phyloP scores from a whole-genome alignment of 2,888 invertebrate species.

The Athrips mouffetella region DNA sequence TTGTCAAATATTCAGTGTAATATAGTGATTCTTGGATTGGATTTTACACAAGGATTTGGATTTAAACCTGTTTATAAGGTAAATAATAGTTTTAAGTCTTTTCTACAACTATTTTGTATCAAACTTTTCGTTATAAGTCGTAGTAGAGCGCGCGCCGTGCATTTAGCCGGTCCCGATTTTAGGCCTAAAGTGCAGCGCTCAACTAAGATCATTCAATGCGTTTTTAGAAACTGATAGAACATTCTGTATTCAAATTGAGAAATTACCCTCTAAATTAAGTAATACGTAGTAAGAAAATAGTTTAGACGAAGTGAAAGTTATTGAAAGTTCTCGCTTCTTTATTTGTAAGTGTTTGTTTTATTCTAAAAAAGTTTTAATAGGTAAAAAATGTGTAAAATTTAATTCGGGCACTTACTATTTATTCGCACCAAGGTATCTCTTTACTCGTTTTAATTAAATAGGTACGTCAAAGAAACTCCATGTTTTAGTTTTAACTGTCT shows the following conservation, averaged over 20 bases:
- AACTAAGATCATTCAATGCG: slow-evolving; percentile 3
- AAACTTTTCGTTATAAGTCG: slow-evolving; percentile 28
- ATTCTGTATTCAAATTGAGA: slow-evolving; percentile 6
- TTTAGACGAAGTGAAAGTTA: slow-evolving; percentile 6
- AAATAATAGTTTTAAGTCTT: slow-evolving; percentile 28
- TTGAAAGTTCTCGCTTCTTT: not conserved
- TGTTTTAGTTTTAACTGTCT: too few relatives aligned
- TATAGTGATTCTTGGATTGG: slow-evolving; percentile 48
- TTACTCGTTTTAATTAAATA: too few relatives aligned
- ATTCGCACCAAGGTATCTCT: too few relatives aligned
- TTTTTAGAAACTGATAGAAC: not conserved
- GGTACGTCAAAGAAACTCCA: too few relatives aligned
- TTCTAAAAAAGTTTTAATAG: too few relatives aligned
- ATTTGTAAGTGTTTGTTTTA: too few relatives aligned
- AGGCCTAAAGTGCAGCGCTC: slow-evolving; percentile 22
- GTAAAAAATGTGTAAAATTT: too few relatives aligned
- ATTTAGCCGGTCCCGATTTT: slow-evolving; percentile 12
- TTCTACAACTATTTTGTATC: slow-evolving; percentile 17
- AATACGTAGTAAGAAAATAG: too few relatives aligned
- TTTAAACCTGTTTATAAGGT: slow-evolving; percentile 57
- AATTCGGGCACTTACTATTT: too few relatives aligned
- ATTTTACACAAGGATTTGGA: slow-evolving; percentile 56
- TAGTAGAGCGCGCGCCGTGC: not conserved
- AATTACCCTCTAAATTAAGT: too few relatives aligned
- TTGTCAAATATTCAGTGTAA: slow-evolving; percentile 42